Evolutionary conservation across 2,888 invertebrate genomes (phyloP), one percentile per base, ranked within the genome.

Genomic region (Aphrophora alni): DNA sequence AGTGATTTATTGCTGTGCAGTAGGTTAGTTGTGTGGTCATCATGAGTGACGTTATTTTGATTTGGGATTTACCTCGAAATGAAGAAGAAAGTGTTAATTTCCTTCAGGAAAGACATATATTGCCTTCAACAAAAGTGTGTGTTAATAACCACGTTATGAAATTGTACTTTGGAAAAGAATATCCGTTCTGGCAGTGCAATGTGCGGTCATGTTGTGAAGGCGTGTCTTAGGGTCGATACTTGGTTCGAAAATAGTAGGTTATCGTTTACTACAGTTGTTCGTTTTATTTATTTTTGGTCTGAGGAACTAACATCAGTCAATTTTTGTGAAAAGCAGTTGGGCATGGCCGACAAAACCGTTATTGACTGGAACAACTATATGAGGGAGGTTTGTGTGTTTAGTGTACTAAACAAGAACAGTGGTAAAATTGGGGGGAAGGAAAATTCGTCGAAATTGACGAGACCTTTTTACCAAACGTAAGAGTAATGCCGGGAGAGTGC

Each of bases 331-430:
- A 27, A 27, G n/a, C 27, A 71, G 25, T 70, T 70, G 24, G 70
- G 17, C 12, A 71, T 78, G 44, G 1, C 28, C 5, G 27, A 24
- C 27, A 17, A 21, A 7, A 77, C 38, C 17, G 24, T 8, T 76
- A 26, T 26, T 1, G 44, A 25, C 14, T 76, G 27, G 17, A 28
- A 21, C 21, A 76, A 38, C 70, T 70, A 38, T 80, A 33, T 82
- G 71, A 75, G 71, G 17, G 71, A 71, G 17, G 26, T 71, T 3
- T 71, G 27, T 27, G 71, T 71, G 17, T 71, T 4, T 26, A 0
- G 27, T n/a, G 27, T 70, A 4, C n/a, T 26, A 14, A 3, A 25
- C 2, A 44, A 44, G 14, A 44, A 44, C 10, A 44, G 44, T 44
- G 44, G 44, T 14, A 44, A 14, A 14, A 44, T 44, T 14, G 44